Conservation (phyloP, 2,113 vertebrate species). For the Nibea albiflora region DNA sequence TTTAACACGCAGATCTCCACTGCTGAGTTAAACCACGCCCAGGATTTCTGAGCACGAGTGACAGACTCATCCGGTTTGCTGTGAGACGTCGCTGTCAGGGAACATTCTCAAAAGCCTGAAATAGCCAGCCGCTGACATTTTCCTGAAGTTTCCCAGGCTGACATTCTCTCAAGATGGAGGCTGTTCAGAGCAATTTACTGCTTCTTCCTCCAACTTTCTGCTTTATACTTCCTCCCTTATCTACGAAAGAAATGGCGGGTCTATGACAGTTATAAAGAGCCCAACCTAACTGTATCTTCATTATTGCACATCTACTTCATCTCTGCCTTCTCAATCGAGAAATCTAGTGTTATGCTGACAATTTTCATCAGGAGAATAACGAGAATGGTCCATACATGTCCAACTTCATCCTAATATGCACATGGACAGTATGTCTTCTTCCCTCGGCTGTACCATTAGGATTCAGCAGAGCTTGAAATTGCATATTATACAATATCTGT, state of each 20-base stretch:
- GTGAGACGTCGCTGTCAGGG: slow-evolving; percentile 38
- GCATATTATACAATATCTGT: slow-evolving; percentile 40
- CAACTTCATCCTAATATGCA: slow-evolving; percentile 26
- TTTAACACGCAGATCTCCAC: neutral
- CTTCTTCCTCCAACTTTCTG: slow-evolving; percentile 20
- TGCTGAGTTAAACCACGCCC: neutral
- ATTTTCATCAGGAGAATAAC: slow-evolving; percentile 27
- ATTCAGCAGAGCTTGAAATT: slow-evolving; percentile 71
- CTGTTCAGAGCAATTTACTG: slow-evolving; percentile 4
- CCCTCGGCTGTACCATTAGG: slow-evolving; percentile 33
- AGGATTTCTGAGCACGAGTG: neutral
- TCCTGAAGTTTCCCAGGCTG: slow-evolving; percentile 28
- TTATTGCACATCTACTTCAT: slow-evolving; percentile 10
- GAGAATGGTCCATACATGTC: neutral
- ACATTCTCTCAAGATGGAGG: slow-evolving; percentile 28
- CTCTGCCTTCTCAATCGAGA: slow-evolving; percentile 16
- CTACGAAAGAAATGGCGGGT: neutral
- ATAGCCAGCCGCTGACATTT: slow-evolving; percentile 28
- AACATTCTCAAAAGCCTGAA: slow-evolving; percentile 37
- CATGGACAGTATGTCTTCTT: slow-evolving; percentile 1
- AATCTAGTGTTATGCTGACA: slow-evolving; percentile 4
- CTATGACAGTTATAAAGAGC: slow-evolving; percentile 37
- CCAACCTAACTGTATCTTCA: slow-evolving; percentile 22
- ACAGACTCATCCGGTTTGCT: slow-evolving; percentile 1
- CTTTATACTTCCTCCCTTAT: slow-evolving; percentile 8